Percentiles rank a stretch among this genome's conserved stretches.
Evolutionary conservation across 2,888 invertebrate genomes (phyloP).

Genomic region (Lasioglossum vierecki): DNA sequence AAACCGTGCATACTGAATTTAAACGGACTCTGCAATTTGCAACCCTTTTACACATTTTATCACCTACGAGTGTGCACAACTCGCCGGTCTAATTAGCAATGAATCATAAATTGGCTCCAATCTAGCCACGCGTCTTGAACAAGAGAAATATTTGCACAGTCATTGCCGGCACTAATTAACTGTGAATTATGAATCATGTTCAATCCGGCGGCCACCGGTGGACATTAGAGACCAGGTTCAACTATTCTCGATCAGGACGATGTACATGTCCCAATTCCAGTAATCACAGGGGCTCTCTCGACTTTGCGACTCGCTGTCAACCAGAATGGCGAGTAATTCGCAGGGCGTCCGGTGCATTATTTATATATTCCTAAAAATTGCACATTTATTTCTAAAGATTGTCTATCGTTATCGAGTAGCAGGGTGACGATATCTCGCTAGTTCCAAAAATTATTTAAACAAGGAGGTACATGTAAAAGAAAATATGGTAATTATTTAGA

Average conservation of each 20-base stretch:
- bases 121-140: constrained; percentile 9
- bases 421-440: background rate
- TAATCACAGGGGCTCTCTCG: background rate
- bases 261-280: background rate
- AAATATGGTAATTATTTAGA: background rate
- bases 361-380: background rate
- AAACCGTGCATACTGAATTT: background rate
- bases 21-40: background rate
- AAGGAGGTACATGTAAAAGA: background rate
- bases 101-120: background rate
- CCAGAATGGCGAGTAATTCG: background rate
- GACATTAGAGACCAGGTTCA: background rate
- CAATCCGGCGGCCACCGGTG: background rate
- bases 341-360: background rate
- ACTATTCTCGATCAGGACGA: background rate
- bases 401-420: no score
- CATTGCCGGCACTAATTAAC: background rate
- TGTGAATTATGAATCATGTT: background rate
- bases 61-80: background rate
- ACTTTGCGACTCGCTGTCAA: background rate
- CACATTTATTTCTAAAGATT: no score
- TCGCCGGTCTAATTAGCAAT: background rate
- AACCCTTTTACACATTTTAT: background rate
- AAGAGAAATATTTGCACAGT: background rate
- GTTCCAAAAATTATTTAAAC: background rate